A percentile compares a stretch with the other conserved stretches of the same genome.
These are phyloP conservation scores for Drosophila acutilabella DNA, from an alignment of 2,888 invertebrate genomes.

Conservation along the genomic window DNA sequence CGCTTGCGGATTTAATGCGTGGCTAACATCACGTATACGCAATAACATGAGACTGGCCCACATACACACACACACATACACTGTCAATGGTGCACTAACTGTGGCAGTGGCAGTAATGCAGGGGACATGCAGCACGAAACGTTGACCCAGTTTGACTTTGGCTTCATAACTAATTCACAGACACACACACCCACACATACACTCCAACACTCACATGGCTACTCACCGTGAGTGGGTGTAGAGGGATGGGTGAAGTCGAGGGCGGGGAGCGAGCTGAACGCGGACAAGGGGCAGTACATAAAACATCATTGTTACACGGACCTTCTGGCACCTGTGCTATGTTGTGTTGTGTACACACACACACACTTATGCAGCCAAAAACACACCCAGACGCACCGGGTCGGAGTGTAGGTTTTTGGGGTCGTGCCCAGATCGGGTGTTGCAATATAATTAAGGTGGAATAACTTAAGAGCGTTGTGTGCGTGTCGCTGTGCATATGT, in stretches of 20 bases:
- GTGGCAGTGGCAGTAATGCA: conserved; percentile 19
- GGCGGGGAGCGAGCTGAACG: not conserved
- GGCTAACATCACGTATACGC: conserved; percentile 69
- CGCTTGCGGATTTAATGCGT: conserved; percentile 24
- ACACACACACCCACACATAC: conserved; percentile 34
- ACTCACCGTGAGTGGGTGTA: conserved; percentile 4
- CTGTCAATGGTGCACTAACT: conserved; percentile 35
- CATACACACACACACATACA: conserved; percentile 45
- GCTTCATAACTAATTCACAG: conserved; percentile 82
- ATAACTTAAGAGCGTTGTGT: conserved; percentile 68
- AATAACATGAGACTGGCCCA: conserved; percentile 67
- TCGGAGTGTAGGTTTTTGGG: conserved; percentile 24
- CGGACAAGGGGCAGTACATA: conserved; percentile 63
- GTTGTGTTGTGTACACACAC: conserved; percentile 55
- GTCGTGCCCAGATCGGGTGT: conserved; percentile 51
- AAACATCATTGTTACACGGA: conserved; percentile 74
- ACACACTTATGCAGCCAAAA: not conserved
- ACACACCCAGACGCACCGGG: conserved; percentile 32
- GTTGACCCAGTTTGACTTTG: conserved; percentile 81
- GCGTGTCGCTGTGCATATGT: conserved; percentile 6
- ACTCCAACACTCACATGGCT: conserved; percentile 24
- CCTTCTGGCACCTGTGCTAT: conserved; percentile 67
- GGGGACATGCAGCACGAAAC: conserved; percentile 52
- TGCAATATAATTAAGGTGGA: conserved; percentile 80
- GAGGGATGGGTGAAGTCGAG: not conserved